These are phyloP conservation scores for Tolmerus cingulatus DNA, from an alignment of 2,888 invertebrate species.

Conservation along the genomic window DNA sequence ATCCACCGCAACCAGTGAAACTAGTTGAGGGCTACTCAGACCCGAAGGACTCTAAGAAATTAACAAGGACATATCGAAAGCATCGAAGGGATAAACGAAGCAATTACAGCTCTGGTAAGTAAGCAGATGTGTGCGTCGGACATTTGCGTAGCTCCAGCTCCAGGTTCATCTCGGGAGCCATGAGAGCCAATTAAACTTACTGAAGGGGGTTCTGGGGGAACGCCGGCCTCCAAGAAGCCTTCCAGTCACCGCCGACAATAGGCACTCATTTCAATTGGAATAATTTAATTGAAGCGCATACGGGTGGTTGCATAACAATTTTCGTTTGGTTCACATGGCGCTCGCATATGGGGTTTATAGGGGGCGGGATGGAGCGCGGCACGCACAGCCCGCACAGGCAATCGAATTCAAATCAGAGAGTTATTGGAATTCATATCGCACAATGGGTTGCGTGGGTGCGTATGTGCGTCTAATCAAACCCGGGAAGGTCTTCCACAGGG, in stretches of 20 bases:
- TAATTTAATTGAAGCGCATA: constrained; percentile 29
- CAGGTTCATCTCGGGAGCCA: background rate
- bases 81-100: constrained; percentile 54
- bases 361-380: background rate
- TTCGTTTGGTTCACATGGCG: background rate
- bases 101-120: constrained; percentile 62
- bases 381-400: background rate
- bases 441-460: background rate
- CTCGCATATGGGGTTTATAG: background rate
- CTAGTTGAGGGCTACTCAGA: constrained; percentile 63
- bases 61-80: constrained; percentile 43
- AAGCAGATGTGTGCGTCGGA: background rate
- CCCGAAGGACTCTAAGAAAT: constrained; percentile 61
- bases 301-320: constrained; percentile 19
- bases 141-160: background rate
- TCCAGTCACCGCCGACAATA: background rate
- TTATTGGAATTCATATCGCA: constrained; percentile 38
- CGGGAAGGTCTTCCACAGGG: background rate
- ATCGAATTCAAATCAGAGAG: constrained; percentile 10
- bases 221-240: background rate
- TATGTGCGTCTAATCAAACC: background rate
- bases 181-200: background rate
- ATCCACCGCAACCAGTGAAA: constrained; percentile 53
- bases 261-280: constrained; percentile 24
- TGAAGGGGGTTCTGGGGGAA: background rate